Conservation (phyloP, 2,888 invertebrate genomes). For the Deroplatys truncata region DNA sequence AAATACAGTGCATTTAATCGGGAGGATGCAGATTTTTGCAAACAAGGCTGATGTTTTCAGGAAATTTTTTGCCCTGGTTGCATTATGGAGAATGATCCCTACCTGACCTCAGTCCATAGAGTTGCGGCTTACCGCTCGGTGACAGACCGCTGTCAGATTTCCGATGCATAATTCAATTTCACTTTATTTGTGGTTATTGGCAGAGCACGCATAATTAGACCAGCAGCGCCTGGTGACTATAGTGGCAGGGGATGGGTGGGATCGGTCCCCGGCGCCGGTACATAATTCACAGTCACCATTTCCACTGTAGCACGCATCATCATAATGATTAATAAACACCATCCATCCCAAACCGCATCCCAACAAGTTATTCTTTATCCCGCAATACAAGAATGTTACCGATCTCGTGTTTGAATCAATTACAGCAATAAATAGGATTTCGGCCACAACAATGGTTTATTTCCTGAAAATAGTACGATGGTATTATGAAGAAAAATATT, state of each 20-base stretch:
- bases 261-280: neutral
- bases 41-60: no score
- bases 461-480: neutral
- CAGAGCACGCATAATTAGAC: neutral
- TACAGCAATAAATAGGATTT: neutral
- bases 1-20: no score
- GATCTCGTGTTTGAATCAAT: neutral
- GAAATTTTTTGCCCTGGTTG: neutral
- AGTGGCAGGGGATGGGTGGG: neutral
- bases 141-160: neutral
- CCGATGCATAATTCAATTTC: neutral
- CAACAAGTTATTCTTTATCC: neutral
- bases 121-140: neutral
- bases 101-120: neutral
- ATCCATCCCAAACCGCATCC: neutral
- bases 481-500: neutral
- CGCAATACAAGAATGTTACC: neutral
- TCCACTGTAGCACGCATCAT: neutral
- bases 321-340: neutral
- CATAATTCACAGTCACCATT: neutral
- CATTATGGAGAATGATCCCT: neutral
- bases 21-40: no score
- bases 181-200: neutral
- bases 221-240: neutral
- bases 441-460: neutral